Base-by-base conservation (phyloP, 2,113 vertebrate genomes). In the Tursiops truncatus region DNA sequence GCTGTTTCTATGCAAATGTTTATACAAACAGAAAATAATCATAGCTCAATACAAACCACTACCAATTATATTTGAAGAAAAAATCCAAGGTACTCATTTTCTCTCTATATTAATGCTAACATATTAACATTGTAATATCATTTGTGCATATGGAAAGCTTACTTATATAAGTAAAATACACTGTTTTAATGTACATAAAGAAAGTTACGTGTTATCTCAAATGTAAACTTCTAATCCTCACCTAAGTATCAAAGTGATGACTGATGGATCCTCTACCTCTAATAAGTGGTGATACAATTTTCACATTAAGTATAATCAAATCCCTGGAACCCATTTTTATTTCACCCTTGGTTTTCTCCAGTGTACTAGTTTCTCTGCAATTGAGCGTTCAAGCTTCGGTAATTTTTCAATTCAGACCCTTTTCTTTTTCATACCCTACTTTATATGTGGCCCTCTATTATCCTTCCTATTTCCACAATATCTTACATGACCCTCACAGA, bases 281-380 rank as follows among this genome's bases (percentile, higher is more conserved):
- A 76, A 62, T 67, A 71, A 65, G 65, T 23, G 11, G 11, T 62
- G 38, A 56, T 44, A 90, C 5, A 79, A 80, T 67, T 91, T 95
- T 87, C 70, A 56, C 79, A 96, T 82, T 56, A 62, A 71, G n/a
- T 84, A 56, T 50, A 92, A 97, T 95, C 70, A 87, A 90, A 58
- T 82, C 79, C 67, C 79, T 73, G 36, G 58, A 71, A 44, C 20
- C 8, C 33, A 95, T 47, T 95, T 95, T 60, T 89, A 90, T 85
- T 77, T 84, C 60, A 80, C 36, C 47, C 56, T 85, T 63, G 25
- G 41, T 79, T 84, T 94, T 96, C 77, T 74, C n/a, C 4, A 56
- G 36, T 28, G 3, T 62, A 36, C 50, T 4, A 9, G 26, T 33
- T 91, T 90, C 79, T 92, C 58, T 89, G 26, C 44, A 74, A 62